Percentiles rank a stretch among this genome's conserved stretches.
Evolutionary conservation across 2,113 vertebrate genomes (phyloP).

Genomic region (Microtus montanus): DNA sequence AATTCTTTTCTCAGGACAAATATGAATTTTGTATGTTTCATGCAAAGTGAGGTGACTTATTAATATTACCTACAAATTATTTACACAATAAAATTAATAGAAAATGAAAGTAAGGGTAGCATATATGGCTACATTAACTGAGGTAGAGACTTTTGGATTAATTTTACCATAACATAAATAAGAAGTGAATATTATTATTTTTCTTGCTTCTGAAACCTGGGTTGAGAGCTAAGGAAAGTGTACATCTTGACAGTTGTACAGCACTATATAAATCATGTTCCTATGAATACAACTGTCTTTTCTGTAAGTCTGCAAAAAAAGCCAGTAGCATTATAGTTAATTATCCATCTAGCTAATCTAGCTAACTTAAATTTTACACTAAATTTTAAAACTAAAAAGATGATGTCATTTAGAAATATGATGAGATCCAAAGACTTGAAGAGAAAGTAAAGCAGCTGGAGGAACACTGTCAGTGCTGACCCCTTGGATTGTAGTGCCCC

Average conservation of each 20-base stretch:
- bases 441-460: not conserved
- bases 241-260: not conserved
- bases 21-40: not conserved
- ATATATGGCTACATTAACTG: not conserved
- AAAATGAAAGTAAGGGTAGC: slow-evolving; percentile 4
- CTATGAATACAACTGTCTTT: not conserved
- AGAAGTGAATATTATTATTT: not conserved
- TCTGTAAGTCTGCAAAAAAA: not conserved
- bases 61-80: not conserved
- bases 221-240: not conserved
- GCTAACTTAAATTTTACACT: not conserved
- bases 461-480: not conserved
- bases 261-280: not conserved
- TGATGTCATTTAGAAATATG: not conserved
- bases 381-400: not conserved
- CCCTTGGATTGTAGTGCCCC: not conserved
- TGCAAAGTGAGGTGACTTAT: not conserved
- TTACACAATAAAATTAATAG: not conserved
- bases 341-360: not conserved
- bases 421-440: not conserved
- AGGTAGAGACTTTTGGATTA: not conserved
- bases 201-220: not conserved
- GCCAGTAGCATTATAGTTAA: not conserved
- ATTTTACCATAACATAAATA: not conserved
- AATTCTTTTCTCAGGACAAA: not conserved